A percentile compares a stretch with the other conserved stretches of the same genome.
These are phyloP conservation scores for Onychostruthus taczanowskii DNA, from an alignment of 2,113 vertebrate species.

Conservation along the genomic window DNA sequence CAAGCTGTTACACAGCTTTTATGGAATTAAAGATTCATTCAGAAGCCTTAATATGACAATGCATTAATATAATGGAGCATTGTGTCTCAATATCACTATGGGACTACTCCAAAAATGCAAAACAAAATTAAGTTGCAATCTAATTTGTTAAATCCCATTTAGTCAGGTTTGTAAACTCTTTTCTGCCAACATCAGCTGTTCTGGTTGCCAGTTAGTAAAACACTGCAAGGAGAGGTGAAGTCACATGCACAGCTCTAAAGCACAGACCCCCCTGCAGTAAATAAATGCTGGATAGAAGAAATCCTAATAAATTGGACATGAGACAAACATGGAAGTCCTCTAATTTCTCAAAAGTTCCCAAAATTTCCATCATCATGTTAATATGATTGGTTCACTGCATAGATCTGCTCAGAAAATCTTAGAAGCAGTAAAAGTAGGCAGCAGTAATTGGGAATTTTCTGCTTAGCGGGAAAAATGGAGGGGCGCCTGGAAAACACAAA, in stretches of 20 bases:
- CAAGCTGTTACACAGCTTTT: neutral
- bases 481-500: neutral
- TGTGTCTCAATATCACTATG: neutral
- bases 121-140: constrained; percentile 49
- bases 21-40: constrained; percentile 35
- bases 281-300: neutral
- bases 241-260: neutral
- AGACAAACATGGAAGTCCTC: neutral
- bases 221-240: neutral
- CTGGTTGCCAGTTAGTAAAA: constrained; percentile 16
- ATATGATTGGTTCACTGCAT: neutral
- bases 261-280: neutral
- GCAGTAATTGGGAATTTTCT: neutral
- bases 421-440: neutral
- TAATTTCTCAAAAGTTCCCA: neutral
- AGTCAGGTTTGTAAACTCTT: neutral
- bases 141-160: constrained; percentile 60
- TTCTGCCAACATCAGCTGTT: constrained; percentile 59
- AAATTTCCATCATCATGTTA: neutral
- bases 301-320: neutral
- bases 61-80: constrained; percentile 28
- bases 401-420: neutral
- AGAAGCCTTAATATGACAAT: constrained; percentile 12
- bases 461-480: fast-evolving
- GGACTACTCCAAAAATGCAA: constrained; percentile 34